Conservation (phyloP, 1,140 invertebrate genomes). For the Ectropis grisescens region DNA sequence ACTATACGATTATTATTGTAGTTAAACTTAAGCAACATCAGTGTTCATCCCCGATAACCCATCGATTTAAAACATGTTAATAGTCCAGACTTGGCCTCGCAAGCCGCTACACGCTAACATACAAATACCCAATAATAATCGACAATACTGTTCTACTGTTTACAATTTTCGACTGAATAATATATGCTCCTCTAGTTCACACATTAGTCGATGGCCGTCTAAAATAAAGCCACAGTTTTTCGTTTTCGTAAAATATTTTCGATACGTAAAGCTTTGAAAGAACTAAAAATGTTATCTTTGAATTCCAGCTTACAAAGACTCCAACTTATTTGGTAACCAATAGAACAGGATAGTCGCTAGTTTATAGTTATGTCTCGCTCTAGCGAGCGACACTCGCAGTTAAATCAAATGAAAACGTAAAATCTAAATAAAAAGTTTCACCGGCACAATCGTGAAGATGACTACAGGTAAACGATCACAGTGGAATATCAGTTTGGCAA, state of each 20-base stretch:
- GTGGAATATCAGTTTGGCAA: too few species aligned
- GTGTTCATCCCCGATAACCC: slow-evolving; percentile 55
- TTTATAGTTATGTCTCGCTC: slow-evolving; percentile 38
- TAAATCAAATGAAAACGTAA: slow-evolving; percentile 31
- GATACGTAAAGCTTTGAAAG: too few species aligned
- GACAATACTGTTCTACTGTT: too few species aligned
- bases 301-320: too few species aligned
- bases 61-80: slow-evolving; percentile 54
- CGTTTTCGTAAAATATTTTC: too few species aligned
- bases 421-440: slow-evolving; percentile 31
- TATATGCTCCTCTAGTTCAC: too few species aligned
- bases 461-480: slow-evolving; percentile 35
- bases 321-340: too few species aligned
- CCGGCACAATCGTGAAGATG: slow-evolving; percentile 26
- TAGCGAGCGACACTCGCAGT: slow-evolving; percentile 25
- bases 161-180: too few species aligned
- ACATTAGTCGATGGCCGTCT: too few species aligned
- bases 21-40: slow-evolving; percentile 55
- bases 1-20: slow-evolving; percentile 59
- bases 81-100: slow-evolving; percentile 36
- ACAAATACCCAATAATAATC: slow-evolving; percentile 39
- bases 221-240: too few species aligned
- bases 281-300: too few species aligned
- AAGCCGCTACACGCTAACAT: slow-evolving; percentile 44
- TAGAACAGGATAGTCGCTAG: too few species aligned